Evolutionary conservation across 1,140 invertebrate genomes (phyloP).

Genomic region (Callitettix versicolor): DNA sequence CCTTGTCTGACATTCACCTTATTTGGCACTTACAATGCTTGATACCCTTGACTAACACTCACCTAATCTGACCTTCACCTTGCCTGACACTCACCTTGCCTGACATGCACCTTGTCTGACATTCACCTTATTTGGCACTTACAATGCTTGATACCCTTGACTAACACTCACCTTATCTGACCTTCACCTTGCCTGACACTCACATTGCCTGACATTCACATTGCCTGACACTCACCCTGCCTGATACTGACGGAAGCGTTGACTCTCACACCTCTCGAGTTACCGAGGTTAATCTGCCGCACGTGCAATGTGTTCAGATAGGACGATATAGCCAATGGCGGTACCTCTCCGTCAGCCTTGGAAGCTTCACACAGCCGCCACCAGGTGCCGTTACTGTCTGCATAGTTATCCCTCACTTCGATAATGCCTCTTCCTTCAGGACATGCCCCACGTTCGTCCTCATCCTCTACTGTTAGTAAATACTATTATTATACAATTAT

Average conservation of each 20-base stretch:
- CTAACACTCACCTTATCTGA: too few relatives aligned
- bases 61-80: too few relatives aligned
- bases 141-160: too few relatives aligned
- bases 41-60: too few relatives aligned
- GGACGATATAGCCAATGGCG: slow-evolving; percentile 45
- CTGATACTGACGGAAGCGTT: slow-evolving; percentile 39
- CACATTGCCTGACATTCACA: not conserved
- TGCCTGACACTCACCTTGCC: too few relatives aligned
- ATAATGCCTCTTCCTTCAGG: slow-evolving; percentile 35
- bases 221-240: slow-evolving; percentile 18
- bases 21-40: too few relatives aligned
- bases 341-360: slow-evolving; percentile 27
- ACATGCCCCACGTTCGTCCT: slow-evolving; percentile 27
- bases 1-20: too few relatives aligned
- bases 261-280: slow-evolving; percentile 35
- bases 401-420: slow-evolving; percentile 53
- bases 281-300: slow-evolving; percentile 35
- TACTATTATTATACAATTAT: too few relatives aligned
- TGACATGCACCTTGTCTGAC: too few relatives aligned
- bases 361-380: slow-evolving; percentile 49
- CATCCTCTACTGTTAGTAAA: slow-evolving; percentile 20
- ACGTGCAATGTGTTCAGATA: slow-evolving; percentile 48
- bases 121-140: too few relatives aligned
- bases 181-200: too few relatives aligned
- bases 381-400: slow-evolving; percentile 48